These are phyloP conservation scores for Taeniopygia guttata DNA, from an alignment of 2,797 vertebrate genomes.

Conservation along the genomic window DNA sequence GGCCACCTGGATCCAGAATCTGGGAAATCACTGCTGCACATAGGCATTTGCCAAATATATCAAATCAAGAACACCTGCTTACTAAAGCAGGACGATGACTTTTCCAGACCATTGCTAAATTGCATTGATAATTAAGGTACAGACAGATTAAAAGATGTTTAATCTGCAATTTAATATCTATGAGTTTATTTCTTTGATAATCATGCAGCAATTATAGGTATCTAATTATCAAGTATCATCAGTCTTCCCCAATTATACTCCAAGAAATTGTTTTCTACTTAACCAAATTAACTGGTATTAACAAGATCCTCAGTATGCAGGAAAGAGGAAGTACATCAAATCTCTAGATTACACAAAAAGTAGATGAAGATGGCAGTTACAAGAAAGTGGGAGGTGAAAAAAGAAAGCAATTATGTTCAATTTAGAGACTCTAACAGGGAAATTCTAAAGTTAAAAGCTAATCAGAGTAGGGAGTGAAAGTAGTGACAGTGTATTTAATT, in stretches of 20 bases:
- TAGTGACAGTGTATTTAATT: conserved; percentile 15
- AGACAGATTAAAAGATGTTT: background rate
- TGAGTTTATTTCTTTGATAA: background rate
- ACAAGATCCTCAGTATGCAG: background rate
- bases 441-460: conserved; percentile 34
- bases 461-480: conserved; percentile 1
- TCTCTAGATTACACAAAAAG: conserved; percentile 6
- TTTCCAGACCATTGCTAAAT: background rate
- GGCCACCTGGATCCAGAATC: background rate
- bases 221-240: background rate
- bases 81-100: background rate
- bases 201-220: background rate
- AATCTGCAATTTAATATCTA: background rate
- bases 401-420: conserved; percentile 40
- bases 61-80: background rate
- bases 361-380: background rate
- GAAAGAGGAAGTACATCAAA: conserved; percentile 7
- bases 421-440: conserved; percentile 1
- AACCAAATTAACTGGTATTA: conserved; percentile 9
- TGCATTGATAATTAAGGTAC: background rate
- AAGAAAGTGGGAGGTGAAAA: background rate
- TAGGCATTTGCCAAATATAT: background rate
- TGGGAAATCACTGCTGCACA: background rate
- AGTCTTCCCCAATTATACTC: background rate
- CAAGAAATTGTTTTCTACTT: conserved; percentile 5